Evolutionary conservation across 2,888 invertebrate genomes (phyloP).

Genomic region (Heliconius charithonia): DNA sequence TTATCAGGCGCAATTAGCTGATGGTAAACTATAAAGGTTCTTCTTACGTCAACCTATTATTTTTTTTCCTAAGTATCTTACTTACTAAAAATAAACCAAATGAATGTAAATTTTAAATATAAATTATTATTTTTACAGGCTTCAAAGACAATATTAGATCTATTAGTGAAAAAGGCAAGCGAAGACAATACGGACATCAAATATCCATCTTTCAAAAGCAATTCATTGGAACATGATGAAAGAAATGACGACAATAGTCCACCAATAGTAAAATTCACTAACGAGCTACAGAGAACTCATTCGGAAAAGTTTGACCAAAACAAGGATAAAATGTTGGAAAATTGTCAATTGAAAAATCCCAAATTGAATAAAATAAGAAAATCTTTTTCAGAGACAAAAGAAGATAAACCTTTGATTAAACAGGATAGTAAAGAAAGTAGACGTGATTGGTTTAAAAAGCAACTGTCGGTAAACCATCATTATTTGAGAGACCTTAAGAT

Average conservation of each 20-base stretch:
- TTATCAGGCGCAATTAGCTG: no score
- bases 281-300: constrained; percentile 64
- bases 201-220: constrained; percentile 58
- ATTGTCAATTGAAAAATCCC: constrained; percentile 62
- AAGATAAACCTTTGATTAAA: constrained; percentile 68
- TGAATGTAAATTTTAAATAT: background rate
- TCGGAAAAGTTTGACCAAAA: constrained; percentile 64
- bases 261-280: constrained; percentile 61
- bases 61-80: background rate
- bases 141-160: constrained; percentile 86
- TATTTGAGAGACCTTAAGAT: constrained; percentile 88
- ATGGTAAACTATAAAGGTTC: background rate
- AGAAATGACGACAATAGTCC: constrained; percentile 56
- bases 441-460: constrained; percentile 78
- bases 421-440: constrained; percentile 74
- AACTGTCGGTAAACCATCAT: constrained; percentile 84
- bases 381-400: constrained; percentile 65
- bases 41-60: background rate
- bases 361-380: constrained; percentile 57
- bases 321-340: constrained; percentile 56
- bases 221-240: constrained; percentile 36
- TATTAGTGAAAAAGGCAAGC: constrained; percentile 67
- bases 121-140: constrained; percentile 73
- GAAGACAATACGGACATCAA: constrained; percentile 61
- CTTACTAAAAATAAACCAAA: background rate